Evolutionary conservation across 2,888 invertebrate genomes (phyloP).

Genomic region (Frankliniella intonsa): DNA sequence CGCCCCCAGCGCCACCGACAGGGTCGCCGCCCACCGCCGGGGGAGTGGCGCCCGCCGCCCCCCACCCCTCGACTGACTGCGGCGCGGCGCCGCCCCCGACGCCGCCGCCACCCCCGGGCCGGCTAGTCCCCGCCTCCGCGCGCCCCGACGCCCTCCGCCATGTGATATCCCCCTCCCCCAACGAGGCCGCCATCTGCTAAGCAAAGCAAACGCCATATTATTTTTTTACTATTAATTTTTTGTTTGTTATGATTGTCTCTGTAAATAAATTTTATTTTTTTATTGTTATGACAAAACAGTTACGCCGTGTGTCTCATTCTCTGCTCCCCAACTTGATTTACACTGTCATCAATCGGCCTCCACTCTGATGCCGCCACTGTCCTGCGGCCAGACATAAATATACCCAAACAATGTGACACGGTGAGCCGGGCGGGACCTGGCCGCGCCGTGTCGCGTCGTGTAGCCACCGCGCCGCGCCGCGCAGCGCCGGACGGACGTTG

Average conservation of each 20-base stretch:
- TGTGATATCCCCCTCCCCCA: slow-evolving; percentile 2
- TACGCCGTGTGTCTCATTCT: neutral
- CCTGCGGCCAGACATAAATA: neutral
- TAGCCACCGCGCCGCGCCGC: too few relatives aligned
- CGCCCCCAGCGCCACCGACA: neutral
- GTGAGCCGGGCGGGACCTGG: too few relatives aligned
- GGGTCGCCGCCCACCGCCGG: neutral
- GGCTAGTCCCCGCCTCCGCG: neutral
- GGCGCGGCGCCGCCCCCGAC: neutral
- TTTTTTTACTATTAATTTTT: neutral
- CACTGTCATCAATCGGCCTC: neutral
- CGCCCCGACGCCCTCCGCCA: neutral
- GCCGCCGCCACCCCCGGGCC: neutral
- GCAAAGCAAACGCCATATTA: neutral
- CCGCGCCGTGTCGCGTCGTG: too few relatives aligned
- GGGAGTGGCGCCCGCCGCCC: neutral
- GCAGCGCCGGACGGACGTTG: too few relatives aligned
- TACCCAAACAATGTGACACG: neutral
- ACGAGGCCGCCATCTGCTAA: neutral
- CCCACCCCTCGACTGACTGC: neutral
- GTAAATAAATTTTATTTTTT: slow-evolving; percentile 5
- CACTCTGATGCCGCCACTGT: neutral
- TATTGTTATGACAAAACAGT: neutral
- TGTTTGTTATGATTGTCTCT: neutral
- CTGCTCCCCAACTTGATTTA: neutral